Evolutionary conservation across 92 coral and sea anemone species (phyloP).

Genomic region (Meandrina meandrites): DNA sequence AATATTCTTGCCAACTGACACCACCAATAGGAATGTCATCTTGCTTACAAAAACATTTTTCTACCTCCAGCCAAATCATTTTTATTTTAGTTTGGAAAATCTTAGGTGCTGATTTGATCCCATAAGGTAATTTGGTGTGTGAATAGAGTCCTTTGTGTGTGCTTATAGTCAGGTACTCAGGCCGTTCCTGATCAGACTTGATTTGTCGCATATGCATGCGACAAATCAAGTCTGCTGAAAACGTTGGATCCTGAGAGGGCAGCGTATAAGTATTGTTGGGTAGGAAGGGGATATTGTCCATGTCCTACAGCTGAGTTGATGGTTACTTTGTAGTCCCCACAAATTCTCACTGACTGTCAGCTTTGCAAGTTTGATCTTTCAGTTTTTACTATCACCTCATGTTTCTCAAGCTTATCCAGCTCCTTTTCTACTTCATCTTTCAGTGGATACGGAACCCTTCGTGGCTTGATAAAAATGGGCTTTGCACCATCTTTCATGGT

Average conservation of each 20-base stretch:
- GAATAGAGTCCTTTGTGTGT: slow-evolving; percentile 49
- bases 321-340: no score
- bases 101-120: slow-evolving; percentile 39
- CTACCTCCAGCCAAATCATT: slow-evolving; percentile 37
- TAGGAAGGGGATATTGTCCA: no score
- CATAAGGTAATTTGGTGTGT: slow-evolving; percentile 50
- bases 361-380: no score
- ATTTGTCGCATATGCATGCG: slow-evolving; percentile 58
- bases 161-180: no score
- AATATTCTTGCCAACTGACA: no score
- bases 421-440: slow-evolving; percentile 42
- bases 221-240: slow-evolving; percentile 51
- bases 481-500: slow-evolving; percentile 42
- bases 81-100: slow-evolving; percentile 52
- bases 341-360: no score
- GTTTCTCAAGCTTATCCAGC: slow-evolving; percentile 13
- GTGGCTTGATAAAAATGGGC: slow-evolving; percentile 57
- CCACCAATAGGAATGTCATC: no score
- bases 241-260: slow-evolving; percentile 52
- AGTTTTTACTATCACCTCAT: no score
- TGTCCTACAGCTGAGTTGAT: no score
- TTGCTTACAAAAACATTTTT: slow-evolving; percentile 46
- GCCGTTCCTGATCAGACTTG: background rate
- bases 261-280: no score
- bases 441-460: slow-evolving; percentile 34